Evolutionary conservation across 2,113 vertebrate genomes (phyloP), one percentile per base, ranked within the genome.

Genomic region (Bolborhynchus lineola): DNA sequence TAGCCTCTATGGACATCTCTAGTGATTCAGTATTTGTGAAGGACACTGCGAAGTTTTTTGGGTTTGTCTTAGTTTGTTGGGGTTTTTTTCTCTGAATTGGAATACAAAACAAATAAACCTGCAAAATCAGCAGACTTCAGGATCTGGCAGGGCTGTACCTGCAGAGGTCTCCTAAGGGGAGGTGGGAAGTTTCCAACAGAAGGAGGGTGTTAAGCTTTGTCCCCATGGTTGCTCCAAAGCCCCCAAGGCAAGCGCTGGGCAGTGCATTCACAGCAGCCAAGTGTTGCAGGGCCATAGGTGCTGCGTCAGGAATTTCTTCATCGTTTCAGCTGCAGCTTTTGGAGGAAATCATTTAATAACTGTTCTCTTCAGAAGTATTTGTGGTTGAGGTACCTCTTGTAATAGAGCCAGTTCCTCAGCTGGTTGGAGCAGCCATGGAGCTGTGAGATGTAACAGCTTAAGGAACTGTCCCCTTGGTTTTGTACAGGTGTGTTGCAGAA

Each of bases 401-500:
- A 82, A 71, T 29, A 46, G 91, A 84, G 65, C 63, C 16, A 42
- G 42, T 53, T 94, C 75, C 63, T 94, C 82, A 90, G 93, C 81
- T 92, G 87, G 49, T 50, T 46, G 33, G 33, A 59, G 52, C 57
- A 53, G 84, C 63, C 50, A 82, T 3, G 0, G 79, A 90, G 82
- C 79, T 86, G 90, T 92, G 85, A 94, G 88, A 91, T 92, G 21
- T 70, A 83, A 82, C 82, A 90, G 85, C 90, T 93, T 4, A 0
- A 70, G 79, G 94, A 92, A 80, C 90, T 92, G 79, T 86, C 67
- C 59, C 75, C 64, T 80, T n/a, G 84, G 75, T 94, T 96, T 90
- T 64, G 46, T 74, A 88, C 92, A 96, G 94, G 95, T 95, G 93
- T 90, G 75, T 37, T 88, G 90, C 67, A 90, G 92, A 90, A 95